Evolutionary conservation across 2,888 invertebrate genomes (phyloP).

Genomic region (Teinopalpus imperialis): DNA sequence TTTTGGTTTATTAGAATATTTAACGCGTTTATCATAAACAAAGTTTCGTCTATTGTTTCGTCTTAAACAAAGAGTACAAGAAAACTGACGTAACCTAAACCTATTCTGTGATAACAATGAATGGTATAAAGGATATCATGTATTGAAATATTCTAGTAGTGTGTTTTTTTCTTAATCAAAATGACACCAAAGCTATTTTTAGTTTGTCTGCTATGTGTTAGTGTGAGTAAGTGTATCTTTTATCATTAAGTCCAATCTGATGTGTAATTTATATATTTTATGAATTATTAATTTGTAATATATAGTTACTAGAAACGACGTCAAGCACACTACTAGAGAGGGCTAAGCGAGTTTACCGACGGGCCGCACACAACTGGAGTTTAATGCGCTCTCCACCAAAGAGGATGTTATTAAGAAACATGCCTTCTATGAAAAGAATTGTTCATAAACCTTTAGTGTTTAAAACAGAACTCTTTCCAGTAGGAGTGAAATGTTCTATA

Average conservation of each 20-base stretch:
- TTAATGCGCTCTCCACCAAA: constrained; percentile 14
- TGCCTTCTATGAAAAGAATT: constrained; percentile 1
- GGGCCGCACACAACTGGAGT: constrained; percentile 20
- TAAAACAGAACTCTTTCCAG: not conserved
- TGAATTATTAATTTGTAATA: not conserved
- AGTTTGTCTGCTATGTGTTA: constrained; percentile 13
- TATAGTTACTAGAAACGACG: constrained; percentile 15
- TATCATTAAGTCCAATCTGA: too few species aligned
- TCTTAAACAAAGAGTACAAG: constrained; percentile 18
- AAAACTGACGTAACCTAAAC: constrained; percentile 6
- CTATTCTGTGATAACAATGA: constrained; percentile 12
- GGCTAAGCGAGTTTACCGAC: constrained; percentile 15
- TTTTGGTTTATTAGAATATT: too few species aligned
- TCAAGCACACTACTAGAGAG: constrained; percentile 14
- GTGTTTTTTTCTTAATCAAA: constrained; percentile 9
- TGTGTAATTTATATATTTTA: too few species aligned
- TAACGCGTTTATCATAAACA: too few species aligned
- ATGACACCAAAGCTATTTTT: constrained; percentile 16
- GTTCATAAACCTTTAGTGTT: constrained; percentile 1
- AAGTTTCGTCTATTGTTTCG: constrained; percentile 21
- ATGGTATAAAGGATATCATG: constrained; percentile 24
- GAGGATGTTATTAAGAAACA: not conserved
- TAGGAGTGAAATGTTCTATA: not conserved
- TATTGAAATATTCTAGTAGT: constrained; percentile 2
- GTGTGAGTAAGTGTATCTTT: constrained; percentile 13